Percentiles rank a stretch among this genome's conserved stretches.
These are phyloP conservation scores for Alcedo atthis DNA, from an alignment of 2,797 vertebrate genomes.

Conservation along the genomic window DNA sequence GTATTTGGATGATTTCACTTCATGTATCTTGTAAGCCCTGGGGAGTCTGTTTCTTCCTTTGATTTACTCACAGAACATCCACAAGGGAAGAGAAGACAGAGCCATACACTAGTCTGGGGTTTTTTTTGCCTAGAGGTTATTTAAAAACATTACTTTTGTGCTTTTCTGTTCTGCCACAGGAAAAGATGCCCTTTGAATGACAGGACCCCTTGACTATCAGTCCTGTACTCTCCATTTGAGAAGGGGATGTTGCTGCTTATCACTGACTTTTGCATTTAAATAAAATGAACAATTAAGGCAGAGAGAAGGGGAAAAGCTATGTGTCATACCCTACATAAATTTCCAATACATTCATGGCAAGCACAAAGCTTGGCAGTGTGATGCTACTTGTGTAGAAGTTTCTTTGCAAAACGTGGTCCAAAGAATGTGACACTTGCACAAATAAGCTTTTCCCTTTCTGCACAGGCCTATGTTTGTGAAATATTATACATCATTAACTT, in stretches of 20 bases:
- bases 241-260: background rate
- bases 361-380: background rate
- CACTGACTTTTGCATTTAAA: background rate
- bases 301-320: background rate
- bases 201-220: background rate
- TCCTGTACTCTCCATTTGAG: background rate
- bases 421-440: background rate
- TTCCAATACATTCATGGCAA: background rate
- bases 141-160: background rate
- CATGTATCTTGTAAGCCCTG: background rate
- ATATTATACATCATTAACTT: constrained; percentile 23
- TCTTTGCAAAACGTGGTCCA: background rate
- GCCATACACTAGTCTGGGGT: rapidly evolving
- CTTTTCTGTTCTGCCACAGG: background rate
- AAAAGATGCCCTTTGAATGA: background rate
- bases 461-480: background rate
- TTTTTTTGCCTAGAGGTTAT: background rate
- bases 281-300: background rate
- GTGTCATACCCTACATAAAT: background rate
- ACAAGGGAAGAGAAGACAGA: background rate
- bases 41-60: background rate
- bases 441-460: constrained; percentile 25
- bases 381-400: background rate
- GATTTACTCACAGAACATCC: background rate
- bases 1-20: background rate